Evolutionary conservation across 2,113 vertebrate species (phyloP), one percentile per base, ranked within the genome.

Genomic region (Sterna hirundo): DNA sequence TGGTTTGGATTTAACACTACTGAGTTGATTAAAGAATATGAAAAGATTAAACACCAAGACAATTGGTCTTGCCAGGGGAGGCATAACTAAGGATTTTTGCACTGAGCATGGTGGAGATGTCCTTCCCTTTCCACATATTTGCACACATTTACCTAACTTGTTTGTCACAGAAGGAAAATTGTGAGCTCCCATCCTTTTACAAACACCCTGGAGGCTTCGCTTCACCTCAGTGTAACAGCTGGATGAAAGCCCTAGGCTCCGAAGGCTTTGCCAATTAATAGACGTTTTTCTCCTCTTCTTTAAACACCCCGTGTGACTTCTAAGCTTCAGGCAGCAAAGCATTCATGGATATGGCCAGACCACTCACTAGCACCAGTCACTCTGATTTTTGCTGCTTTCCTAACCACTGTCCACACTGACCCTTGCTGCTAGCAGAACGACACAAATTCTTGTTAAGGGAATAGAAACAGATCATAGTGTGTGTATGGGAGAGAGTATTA

Each of bases 251-350:
- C 49, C 38, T 58, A 46, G 84, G 84, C 70, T 85, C 58, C 3
- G 6, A 77, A 95, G 34, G 26, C 74, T 91, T 85, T 90, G 46
- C 62, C 93, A 91, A 66, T 91, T 93, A 83, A 87, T n/a, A 72
- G 75, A 25, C 66, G 40, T 88, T 88, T 88, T 93, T 84, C 81
- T 90, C 52, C 44, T 95, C 74, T 91, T 70, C n/a, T 87, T 93
- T 87, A 80, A 84, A 91, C 20, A 76, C 38, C 36, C 69, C 60
- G 13, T 47, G 78, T 92, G 86, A 79, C 77, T 92, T 93, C 71
- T 81, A 78, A 88, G 93, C 82, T 94, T 88, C 61, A 81, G 83
- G 92, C 85, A 95, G 92, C 68, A 90, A 83, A 64, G n/a, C 38
- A 27, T 60, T 85, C 66, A 26, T 57, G 69, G 85, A 44, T n/a